Evolutionary conservation across 2,113 vertebrate species (phyloP), one percentile per base, ranked within the genome.

Genomic region (Condylura cristata): DNA sequence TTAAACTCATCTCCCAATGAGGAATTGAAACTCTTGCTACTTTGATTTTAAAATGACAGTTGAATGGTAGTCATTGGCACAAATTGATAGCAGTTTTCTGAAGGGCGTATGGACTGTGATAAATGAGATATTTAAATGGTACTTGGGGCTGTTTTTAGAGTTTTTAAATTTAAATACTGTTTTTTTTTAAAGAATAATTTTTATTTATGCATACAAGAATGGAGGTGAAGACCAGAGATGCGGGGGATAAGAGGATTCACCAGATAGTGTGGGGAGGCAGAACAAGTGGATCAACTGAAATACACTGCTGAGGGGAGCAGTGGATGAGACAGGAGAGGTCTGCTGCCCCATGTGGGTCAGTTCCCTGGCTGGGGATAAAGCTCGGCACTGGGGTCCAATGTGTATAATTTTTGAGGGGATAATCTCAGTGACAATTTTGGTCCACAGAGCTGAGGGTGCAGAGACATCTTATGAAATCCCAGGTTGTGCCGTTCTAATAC

Each of bases 1-100:
- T 94, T 41, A 82, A 86, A 93, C 90, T 87, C 28, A 60, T 56
- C 53, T 56, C 90, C 53, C 14, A 26, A 32, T 58, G 39, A 86
- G 51, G 34, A 92, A 78, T 78, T 11, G 7, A 78, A 89, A 65
- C 8, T 68, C 13, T 22, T 90, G 70, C 71, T 56, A 56, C 53
- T 56, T 56, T 56, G 18, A 22, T 56, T 56, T 56, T 58, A 80
- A 80, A 39, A 72, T 83, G 32, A 9, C 58, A 51, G 16, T 51
- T 17, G 32, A 83, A 86, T 65, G 44, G 72, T 22, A 14, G 39
- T 63, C 28, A 91, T 28, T 51, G 58, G 18, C 22, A 48, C 51
- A 71, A 70, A 89, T 1, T 16, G 14, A 87, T 41, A 32, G 32
- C 17, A 41, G 0, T 66, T 72, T 93, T 44, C 44, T 92, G 26